phyloP scores from a whole-genome alignment of 2,113 vertebrate genomes.

The Tetraodon nigroviridis region DNA sequence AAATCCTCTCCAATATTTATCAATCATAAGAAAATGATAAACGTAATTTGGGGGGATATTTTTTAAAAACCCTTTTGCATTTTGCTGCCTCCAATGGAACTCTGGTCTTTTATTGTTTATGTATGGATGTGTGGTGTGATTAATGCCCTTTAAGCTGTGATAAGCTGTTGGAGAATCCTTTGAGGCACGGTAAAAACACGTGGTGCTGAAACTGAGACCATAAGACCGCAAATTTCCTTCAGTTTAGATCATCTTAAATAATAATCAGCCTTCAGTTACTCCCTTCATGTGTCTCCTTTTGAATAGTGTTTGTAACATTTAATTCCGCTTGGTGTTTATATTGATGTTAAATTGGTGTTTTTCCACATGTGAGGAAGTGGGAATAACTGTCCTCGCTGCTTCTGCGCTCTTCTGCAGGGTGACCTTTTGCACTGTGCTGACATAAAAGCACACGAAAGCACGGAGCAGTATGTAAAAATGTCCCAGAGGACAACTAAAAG shows the following conservation, averaged over 20 bases:
- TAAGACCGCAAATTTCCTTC: conserved; percentile 1
- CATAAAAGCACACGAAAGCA: conserved; percentile 56
- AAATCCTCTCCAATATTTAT: too few relatives aligned
- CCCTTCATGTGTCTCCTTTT: too few relatives aligned
- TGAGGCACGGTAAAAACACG: too few relatives aligned
- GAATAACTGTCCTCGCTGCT: neutral
- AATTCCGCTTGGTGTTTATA: neutral
- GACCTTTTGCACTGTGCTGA: conserved; percentile 39
- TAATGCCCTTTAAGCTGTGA: conserved; percentile 31
- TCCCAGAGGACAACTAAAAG: conserved; percentile 62
- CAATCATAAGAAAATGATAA: too few relatives aligned
- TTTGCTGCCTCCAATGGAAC: neutral
- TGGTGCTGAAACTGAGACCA: conserved; percentile 1
- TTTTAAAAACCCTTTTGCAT: neutral
- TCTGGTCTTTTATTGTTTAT: conserved; percentile 3
- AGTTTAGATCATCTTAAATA: conserved; percentile 31
- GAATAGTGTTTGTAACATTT: neutral
- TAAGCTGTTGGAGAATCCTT: neutral
- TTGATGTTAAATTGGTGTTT: neutral
- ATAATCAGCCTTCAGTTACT: conserved; percentile 2
- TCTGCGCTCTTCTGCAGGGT: conserved; percentile 28
- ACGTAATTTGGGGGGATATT: too few relatives aligned
- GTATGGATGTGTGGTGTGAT: conserved; percentile 3
- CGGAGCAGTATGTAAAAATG: conserved; percentile 66
- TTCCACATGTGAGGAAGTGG: neutral